Evolutionary conservation across 2,888 invertebrate species (phyloP), one percentile per base, ranked within the genome.

Genomic region (Andrena dorsata): DNA sequence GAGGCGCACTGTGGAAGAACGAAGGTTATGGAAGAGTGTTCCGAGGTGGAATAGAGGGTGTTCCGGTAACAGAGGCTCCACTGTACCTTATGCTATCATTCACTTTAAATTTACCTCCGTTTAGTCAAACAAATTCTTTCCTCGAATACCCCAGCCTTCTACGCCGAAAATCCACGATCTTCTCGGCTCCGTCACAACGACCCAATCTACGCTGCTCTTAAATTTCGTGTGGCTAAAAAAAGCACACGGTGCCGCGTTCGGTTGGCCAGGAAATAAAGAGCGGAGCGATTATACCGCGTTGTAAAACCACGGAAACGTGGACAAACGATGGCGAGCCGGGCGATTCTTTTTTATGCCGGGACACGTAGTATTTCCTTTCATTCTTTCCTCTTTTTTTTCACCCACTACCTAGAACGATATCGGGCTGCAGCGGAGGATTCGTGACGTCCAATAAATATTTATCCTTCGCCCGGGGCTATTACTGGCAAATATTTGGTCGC

Each of bases 401-500:
- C 7, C 16, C 16, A 35, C 41, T 2, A 30, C 28, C 26, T 28
- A n/a, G 69, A 75, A 70, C 58, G 73, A 41, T 61, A 71, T 77
- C 66, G 75, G 63, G 49, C 53, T 41, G 68, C 72, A 65, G 28
- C 79, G 68, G 35, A 79, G 81, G 68, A 77, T 85, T 65, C 73
- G 79, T 83, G 83, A 82, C 81, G 83, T 74, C 75, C 85, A 68
- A 88, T 89, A 88, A 88, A 88, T 88, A 88, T 88, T 89, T 88
- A 87, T 89, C 74, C 85, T 74, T 76, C 72, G 87, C 87, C 56
- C 69, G 64, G 63, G 84, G 86, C 83, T 85, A 89, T 89, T 89
- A 89, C 84, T 81, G 80, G 82, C 88, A 88, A 88, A 88, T 89
- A 89, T 88, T 89, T 88, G 89, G 87, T 79, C 82, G 88, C 84